Conservation (phyloP, 2,797 vertebrate genomes). For the Syngnathus acus region DNA sequence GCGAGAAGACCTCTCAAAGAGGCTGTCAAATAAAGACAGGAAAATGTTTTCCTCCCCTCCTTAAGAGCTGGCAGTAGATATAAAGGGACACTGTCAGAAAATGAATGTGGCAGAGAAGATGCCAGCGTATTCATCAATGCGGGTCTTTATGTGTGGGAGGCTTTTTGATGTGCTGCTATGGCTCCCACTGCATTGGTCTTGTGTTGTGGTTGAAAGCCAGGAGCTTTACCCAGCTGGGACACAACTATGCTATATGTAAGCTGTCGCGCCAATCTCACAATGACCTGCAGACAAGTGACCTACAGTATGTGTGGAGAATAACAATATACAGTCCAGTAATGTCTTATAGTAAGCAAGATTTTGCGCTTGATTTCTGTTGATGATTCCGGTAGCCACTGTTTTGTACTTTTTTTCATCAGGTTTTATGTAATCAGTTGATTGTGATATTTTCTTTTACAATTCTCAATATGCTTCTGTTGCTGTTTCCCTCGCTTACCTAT, state of each 20-base stretch:
- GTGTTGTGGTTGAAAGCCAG: slow-evolving; percentile 49
- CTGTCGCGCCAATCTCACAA: slow-evolving; percentile 38
- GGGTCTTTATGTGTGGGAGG: slow-evolving; percentile 61
- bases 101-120: slow-evolving; percentile 59
- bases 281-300: slow-evolving; percentile 14
- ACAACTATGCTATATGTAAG: slow-evolving; percentile 34
- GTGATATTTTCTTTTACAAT: background rate
- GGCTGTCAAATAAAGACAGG: slow-evolving; percentile 65
- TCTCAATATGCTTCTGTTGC: background rate
- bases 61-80: slow-evolving; percentile 66
- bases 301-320: slow-evolving; percentile 5
- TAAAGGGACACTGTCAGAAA: slow-evolving; percentile 69
- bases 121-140: slow-evolving; percentile 70
- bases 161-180: slow-evolving; percentile 58
- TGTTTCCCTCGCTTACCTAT: background rate
- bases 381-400: background rate
- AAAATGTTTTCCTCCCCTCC: slow-evolving; percentile 64
- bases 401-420: background rate
- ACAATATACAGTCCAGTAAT: background rate
- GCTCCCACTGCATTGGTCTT: slow-evolving; percentile 40
- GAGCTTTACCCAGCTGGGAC: slow-evolving; percentile 63
- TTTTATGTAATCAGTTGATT: background rate
- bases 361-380: background rate
- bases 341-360: too few species aligned
- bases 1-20: slow-evolving; percentile 56